Evolutionary conservation across 2,797 vertebrate genomes (phyloP), one percentile per base, ranked within the genome.

Genomic region (Silurus aristotelis): DNA sequence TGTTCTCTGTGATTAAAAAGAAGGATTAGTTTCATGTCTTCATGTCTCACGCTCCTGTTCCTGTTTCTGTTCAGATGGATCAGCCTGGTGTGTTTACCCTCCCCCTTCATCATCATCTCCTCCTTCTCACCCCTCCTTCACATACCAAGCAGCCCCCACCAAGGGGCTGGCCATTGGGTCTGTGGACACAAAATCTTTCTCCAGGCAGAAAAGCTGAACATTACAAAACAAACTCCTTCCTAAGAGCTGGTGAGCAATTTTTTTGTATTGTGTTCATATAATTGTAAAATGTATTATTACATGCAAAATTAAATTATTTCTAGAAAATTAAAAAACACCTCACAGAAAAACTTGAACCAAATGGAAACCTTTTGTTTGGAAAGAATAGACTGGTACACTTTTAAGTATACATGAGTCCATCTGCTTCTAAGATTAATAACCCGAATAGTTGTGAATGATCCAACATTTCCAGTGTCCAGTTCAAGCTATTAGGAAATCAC

Each of bases 21-120:
- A 78, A 61, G 80, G 75, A 64, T 80, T 78, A 52, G 70, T 76
- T 86, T 82, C 87, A 73, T 90, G 87, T 90, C 88, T 88, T 89
- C 25, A 88, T 85, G 84, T 89, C 84, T 90, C 90, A 86, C 88
- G 93, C 91, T 89, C 90, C 91, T 90, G 89, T 92, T 93, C 89
- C 90, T 87, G 66, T 87, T 80, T 89, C 63, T 87, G 92, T 92
- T 91, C 92, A 94, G 94, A 94, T 92, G 90, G 92, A 91, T 93
- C 90, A 89, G 92, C 91, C 90, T 92, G 91, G 78, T 89, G 66
- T 90, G 84, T 92, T 94, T 92, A 92, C 93, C 93, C 92, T 93
- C 91, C 93, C 94, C 92, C 88, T 83, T 87, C 83, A 73, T 80
- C 76, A 85, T 83, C 87, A 63, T 87, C 89, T 90, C 89, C 90